Evolutionary conservation across 2,888 invertebrate species (phyloP).

Genomic region (Hypena proboscidalis): DNA sequence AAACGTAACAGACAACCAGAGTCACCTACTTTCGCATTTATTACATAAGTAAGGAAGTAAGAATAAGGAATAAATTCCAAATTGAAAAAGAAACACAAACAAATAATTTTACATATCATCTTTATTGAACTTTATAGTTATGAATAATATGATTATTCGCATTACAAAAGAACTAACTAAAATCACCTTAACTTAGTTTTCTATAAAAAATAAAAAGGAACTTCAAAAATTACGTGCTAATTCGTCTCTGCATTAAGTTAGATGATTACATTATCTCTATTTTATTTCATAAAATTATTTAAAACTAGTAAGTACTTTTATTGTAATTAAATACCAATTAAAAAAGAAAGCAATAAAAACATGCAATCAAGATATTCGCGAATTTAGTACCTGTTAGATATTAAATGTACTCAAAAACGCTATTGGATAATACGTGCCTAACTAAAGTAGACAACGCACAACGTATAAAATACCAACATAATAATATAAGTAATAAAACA

Average conservation of each 20-base stretch:
- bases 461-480: too few species aligned
- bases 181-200: constrained; percentile 30
- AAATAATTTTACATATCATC: constrained; percentile 40
- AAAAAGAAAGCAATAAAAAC: constrained; percentile 7
- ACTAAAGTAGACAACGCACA: too few species aligned
- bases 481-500: too few species aligned
- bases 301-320: constrained; percentile 49
- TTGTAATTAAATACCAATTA: constrained; percentile 14
- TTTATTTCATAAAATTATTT: constrained; percentile 15
- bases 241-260: constrained; percentile 30
- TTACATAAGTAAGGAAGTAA: not conserved
- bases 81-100: too few species aligned
- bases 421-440: too few species aligned
- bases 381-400: too few species aligned
- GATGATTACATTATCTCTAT: constrained; percentile 14
- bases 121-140: constrained; percentile 2
- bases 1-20: too few species aligned
- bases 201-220: constrained; percentile 59
- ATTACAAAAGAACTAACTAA: constrained; percentile 26
- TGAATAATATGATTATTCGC: constrained; percentile 25
- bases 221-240: constrained; percentile 56
- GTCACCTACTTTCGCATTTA: too few species aligned
- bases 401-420: too few species aligned
- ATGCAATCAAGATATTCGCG: constrained; percentile 4
- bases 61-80: constrained; percentile 11